Conservation (phyloP, 1,140 invertebrate species). For the Diachasmimorpha longicaudata region DNA sequence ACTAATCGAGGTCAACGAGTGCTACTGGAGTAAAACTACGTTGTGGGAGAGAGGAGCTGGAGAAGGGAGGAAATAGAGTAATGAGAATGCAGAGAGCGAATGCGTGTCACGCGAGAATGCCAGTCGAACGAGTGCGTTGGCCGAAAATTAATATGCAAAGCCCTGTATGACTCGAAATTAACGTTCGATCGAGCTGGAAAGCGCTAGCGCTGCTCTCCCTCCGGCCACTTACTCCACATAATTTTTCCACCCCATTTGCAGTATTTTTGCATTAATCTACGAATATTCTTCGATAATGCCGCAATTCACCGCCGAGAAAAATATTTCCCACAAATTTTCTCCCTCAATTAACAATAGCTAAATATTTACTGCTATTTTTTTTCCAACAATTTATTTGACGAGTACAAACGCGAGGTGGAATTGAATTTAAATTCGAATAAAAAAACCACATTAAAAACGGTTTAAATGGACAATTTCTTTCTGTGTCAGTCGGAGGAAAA, state of each 20-base stretch:
- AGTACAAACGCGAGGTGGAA: too few relatives aligned
- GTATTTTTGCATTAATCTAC: neutral
- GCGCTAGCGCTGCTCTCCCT: neutral
- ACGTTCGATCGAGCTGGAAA: neutral
- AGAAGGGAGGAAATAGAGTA: neutral
- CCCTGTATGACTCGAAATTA: constrained; percentile 4
- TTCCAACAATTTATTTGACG: too few relatives aligned
- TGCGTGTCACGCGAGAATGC: constrained; percentile 3
- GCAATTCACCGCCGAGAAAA: too few relatives aligned
- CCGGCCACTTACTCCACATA: neutral
- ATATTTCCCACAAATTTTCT: too few relatives aligned
- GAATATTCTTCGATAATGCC: neutral
- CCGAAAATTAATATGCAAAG: constrained; percentile 4
- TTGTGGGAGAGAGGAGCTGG: neutral
- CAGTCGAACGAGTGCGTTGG: neutral
- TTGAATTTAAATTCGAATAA: too few relatives aligned
- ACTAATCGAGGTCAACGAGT: constrained; percentile 7
- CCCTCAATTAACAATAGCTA: too few relatives aligned
- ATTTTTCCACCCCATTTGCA: neutral
- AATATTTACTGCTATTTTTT: too few relatives aligned
- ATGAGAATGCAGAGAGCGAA: constrained; percentile 3
- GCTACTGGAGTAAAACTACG: neutral
- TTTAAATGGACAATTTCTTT: too few relatives aligned
- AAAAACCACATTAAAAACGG: too few relatives aligned
- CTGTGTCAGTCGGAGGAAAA: too few relatives aligned